These are phyloP conservation scores for Syngnathus scovelli DNA, from an alignment of 2,113 vertebrate species.

Conservation along the genomic window DNA sequence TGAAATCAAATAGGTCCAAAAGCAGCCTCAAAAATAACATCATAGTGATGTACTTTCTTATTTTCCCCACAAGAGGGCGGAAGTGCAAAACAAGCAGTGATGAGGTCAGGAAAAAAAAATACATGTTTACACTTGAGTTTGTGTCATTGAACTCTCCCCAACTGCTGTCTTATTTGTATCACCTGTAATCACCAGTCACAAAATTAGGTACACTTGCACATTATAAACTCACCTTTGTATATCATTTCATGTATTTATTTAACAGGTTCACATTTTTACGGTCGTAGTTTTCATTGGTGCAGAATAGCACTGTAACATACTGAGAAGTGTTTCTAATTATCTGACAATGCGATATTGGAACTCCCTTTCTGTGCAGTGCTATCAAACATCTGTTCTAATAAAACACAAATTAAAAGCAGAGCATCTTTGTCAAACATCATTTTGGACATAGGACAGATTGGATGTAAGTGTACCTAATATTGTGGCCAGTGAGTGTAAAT, in stretches of 20 bases:
- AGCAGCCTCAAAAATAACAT: slow-evolving; percentile 23
- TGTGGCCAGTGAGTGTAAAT: slow-evolving; percentile 3
- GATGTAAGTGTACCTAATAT: slow-evolving; percentile 1
- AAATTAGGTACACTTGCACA: background rate
- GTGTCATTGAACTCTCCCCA: slow-evolving; percentile 13
- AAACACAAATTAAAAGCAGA: too few relatives aligned
- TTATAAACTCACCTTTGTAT: background rate
- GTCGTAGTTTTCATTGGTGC: background rate
- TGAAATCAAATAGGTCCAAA: slow-evolving; percentile 30
- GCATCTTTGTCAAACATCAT: background rate
- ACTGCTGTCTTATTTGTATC: slow-evolving; percentile 35
- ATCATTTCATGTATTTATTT: background rate
- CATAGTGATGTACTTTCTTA: slow-evolving; percentile 28
- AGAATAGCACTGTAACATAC: background rate
- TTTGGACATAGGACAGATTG: background rate
- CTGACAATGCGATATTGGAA: background rate
- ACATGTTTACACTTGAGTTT: slow-evolving; percentile 27
- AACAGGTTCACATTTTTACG: background rate
- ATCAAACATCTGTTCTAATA: background rate
- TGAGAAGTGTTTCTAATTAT: background rate
- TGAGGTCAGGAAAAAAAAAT: slow-evolving; percentile 3
- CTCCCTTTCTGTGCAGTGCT: background rate
- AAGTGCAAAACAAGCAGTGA: slow-evolving; percentile 19
- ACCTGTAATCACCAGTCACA: background rate
- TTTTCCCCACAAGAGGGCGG: slow-evolving; percentile 51